A percentile compares a stretch with the other conserved stretches of the same genome.
These are phyloP conservation scores for Aphis craccivora DNA, from an alignment of 1,140 invertebrate genomes.

Conservation along the genomic window DNA sequence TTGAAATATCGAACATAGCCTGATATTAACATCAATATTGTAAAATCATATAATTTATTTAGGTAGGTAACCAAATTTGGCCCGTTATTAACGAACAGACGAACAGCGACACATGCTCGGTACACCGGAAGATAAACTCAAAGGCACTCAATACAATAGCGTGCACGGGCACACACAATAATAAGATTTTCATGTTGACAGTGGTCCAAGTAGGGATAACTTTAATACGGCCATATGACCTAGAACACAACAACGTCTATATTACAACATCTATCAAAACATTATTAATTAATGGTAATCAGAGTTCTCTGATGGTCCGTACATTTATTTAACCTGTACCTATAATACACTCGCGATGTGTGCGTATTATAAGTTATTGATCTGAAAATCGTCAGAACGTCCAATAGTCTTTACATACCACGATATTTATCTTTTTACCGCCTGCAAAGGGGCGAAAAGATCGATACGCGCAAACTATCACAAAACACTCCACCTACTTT, in stretches of 20 bases:
- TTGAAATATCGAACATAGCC: neutral
- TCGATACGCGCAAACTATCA: neutral
- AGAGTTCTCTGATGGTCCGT: neutral
- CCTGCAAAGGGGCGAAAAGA: neutral
- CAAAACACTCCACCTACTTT: neutral
- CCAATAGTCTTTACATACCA: neutral
- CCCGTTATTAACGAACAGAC: slow-evolving; percentile 9
- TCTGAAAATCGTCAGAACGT: neutral
- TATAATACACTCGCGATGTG: neutral
- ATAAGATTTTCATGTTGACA: slow-evolving; percentile 30
- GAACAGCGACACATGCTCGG: neutral
- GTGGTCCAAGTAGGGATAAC: neutral
- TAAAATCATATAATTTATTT: neutral
- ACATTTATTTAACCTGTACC: neutral
- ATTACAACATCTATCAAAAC: neutral
- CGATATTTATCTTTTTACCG: neutral
- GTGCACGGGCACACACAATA: neutral
- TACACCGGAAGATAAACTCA: neutral
- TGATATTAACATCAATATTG: neutral
- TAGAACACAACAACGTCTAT: neutral
- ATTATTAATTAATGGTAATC: slow-evolving; percentile 28
- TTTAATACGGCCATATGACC: neutral
- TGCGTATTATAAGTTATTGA: neutral
- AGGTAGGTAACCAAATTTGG: neutral
- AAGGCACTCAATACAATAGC: neutral